Percentiles rank a stretch among this genome's conserved stretches.
phyloP scores from a whole-genome alignment of 2,113 vertebrate species.

The Geococcyx californianus region DNA sequence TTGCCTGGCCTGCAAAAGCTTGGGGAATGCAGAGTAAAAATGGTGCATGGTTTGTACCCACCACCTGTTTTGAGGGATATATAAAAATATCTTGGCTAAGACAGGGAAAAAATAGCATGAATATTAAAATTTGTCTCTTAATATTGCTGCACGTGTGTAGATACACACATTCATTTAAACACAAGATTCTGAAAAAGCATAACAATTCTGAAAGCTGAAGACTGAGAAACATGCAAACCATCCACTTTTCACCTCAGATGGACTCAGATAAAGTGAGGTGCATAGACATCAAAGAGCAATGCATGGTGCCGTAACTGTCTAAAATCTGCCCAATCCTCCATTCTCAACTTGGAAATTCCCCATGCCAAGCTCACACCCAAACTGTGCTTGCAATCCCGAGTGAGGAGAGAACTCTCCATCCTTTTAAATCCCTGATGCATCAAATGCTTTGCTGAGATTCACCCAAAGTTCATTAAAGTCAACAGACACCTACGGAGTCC shows the following conservation, averaged over 20 bases:
- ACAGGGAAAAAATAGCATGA: neutral
- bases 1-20: neutral
- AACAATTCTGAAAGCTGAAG: neutral
- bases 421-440: neutral
- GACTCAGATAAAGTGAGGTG: neutral
- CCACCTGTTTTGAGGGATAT: neutral
- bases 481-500: neutral
- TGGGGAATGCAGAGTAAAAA: neutral
- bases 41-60: neutral
- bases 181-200: neutral
- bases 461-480: neutral
- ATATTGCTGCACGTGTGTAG: neutral
- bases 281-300: neutral
- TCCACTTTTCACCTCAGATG: neutral
- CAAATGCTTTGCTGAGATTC: neutral
- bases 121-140: neutral
- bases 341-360: neutral
- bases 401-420: neutral
- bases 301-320: neutral
- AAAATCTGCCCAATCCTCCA: neutral
- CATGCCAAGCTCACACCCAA: neutral
- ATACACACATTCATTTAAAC: neutral
- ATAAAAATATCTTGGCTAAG: neutral
- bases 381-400: fast-evolving
- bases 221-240: neutral